Evolutionary conservation across 2,113 vertebrate species (phyloP).

Genomic region (Rhizomys pruinosus): DNA sequence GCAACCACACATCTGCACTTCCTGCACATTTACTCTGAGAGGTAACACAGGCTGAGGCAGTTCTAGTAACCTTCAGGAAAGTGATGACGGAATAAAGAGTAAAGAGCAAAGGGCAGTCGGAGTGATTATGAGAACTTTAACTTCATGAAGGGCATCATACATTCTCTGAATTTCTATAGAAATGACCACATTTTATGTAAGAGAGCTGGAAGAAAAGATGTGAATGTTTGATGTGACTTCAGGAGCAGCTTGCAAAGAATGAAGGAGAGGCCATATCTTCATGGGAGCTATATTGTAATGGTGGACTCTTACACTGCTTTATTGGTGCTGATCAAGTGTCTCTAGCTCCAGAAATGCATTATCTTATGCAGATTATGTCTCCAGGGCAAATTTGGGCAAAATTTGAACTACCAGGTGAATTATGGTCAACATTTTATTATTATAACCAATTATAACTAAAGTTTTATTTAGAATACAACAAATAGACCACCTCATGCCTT

Average conservation of each 20-base stretch:
- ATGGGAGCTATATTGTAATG: not conserved
- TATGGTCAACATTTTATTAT: not conserved
- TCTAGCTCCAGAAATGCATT: not conserved
- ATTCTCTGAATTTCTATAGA: not conserved
- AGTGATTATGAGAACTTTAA: not conserved
- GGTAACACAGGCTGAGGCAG: not conserved
- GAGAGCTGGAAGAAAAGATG: not conserved
- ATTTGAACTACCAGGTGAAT: not conserved
- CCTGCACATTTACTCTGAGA: not conserved
- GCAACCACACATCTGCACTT: not conserved
- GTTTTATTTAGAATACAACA: not conserved
- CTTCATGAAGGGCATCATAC: not conserved
- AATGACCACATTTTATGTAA: not conserved
- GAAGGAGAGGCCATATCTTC: not conserved
- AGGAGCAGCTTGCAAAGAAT: not conserved
- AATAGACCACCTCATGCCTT: not conserved
- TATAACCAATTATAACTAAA: not conserved
- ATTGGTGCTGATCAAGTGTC: not conserved
- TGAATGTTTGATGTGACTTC: not conserved
- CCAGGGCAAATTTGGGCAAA: not conserved
- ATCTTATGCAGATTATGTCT: not conserved
- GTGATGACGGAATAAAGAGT: not conserved
- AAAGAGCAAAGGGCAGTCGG: not conserved
- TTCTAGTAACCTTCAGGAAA: not conserved
- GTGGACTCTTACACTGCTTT: not conserved